Evolutionary conservation across 2,113 vertebrate species (phyloP), one percentile per base, ranked within the genome.

Genomic region (Eulacestoma nigropectus): DNA sequence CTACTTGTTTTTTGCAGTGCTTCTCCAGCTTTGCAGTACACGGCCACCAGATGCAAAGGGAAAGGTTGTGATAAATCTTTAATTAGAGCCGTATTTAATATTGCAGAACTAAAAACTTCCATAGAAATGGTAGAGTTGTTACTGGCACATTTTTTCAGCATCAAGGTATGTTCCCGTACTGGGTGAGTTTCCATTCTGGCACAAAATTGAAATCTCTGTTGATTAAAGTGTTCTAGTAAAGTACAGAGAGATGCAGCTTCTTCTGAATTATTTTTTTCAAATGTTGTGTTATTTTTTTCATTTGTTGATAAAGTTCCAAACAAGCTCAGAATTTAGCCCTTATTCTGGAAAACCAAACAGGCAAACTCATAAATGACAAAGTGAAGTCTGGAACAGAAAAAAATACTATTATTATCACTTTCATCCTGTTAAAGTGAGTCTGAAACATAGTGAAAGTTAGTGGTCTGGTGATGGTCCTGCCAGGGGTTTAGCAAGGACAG

Each of bases 41-140:
- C 11, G 30, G 84, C 85, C 49, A 87, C 63, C 68, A 89, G 78
- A 84, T 90, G 47, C 84, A 70, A 73, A 91, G 73, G 81, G 88
- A 88, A 75, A 86, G 74, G 81, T 63, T 90, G 78, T 62, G 57
- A 69, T 95, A 30, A 92, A 95, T 96, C 63, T 97, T 97, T 96
- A 87, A 91, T 96, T 56, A 63, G 39, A 75, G 17, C 60, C 49
- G 69, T 84, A 73, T 76, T 96, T 91, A 87, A 86, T 91, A 86
- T 39, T 96, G 75, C 78, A 93, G 33, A 79, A 41, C 39, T 55
- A 23, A 95, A 95, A 92, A 52, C 53, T 73, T 82, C 72, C 19
- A 14, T 41, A 74, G 83, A 59, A 84, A 52, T 59, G 53, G 37
- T 49, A 11, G 42, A 67, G 59, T 57, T 76, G 39, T 67, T 79